phyloP scores from a whole-genome alignment of 2,888 invertebrate species.

The Neoitamus cyanurus region DNA sequence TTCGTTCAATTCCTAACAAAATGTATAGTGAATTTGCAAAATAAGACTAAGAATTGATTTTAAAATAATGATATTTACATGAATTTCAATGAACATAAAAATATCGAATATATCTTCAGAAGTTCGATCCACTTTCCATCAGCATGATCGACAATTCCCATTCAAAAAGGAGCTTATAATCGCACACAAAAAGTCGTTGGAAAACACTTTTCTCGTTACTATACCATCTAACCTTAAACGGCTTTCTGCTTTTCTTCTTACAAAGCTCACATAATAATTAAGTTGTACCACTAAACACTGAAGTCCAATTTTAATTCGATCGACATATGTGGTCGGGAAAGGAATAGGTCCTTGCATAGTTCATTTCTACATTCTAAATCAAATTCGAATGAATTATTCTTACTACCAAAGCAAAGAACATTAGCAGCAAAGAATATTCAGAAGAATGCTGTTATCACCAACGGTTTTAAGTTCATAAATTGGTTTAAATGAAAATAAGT shows the following conservation, averaged over 20 bases:
- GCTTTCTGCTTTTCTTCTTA: not conserved
- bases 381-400: not conserved
- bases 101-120: constrained; percentile 20
- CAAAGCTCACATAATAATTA: not conserved
- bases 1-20: constrained; percentile 23
- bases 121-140: not conserved
- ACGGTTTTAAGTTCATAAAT: not conserved
- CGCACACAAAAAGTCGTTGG: not conserved
- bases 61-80: constrained; percentile 3
- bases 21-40: not conserved
- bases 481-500: not conserved
- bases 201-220: not conserved
- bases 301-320: not conserved
- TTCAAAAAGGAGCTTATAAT: not conserved
- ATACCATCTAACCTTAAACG: not conserved
- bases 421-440: not conserved
- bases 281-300: not conserved
- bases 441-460: not conserved
- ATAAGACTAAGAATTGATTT: constrained; percentile 28
- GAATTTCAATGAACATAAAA: constrained; percentile 11
- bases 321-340: not conserved
- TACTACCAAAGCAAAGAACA: not conserved
- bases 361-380: not conserved
- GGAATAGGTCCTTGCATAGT: not conserved
- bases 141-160: not conserved